Evolutionary conservation across 1,140 invertebrate genomes (phyloP), one percentile per base, ranked within the genome.

Genomic region (Drosophila tristis): DNA sequence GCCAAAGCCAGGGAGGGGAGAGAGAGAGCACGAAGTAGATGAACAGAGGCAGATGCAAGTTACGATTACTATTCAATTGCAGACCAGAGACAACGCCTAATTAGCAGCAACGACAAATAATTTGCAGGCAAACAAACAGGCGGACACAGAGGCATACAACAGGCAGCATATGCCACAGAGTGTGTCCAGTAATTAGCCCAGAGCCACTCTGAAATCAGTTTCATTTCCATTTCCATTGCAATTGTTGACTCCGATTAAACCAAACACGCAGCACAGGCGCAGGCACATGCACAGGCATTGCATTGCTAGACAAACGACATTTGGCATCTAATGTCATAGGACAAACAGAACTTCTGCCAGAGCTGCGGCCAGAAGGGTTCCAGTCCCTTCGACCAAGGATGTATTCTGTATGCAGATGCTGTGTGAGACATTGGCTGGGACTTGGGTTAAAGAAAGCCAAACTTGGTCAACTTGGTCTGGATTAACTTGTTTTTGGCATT

Each of bases 51-150:
- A 31, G 31, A 43, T 16, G 25, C 20, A 42, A 23, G 39, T 53
- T 57, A 58, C n/a, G 68, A 51, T 29, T 54, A 35, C 50, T 53
- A 73, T 62, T 79, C 48, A 74, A 74, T 62, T 59, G 51, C 31
- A 16, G n/a, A 20, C 47, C 3, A 23, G 43, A 45, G 42, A 58
- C 42, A 66, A 60, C 26, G 53, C 42, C 76, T 80, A 80, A 80
- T 80, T 79, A 79, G 55, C 70, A 74, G 63, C 59, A 68, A 66
- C 67, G 72, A 55, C 73, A 75, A 75, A 75, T 75, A 75, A 75
- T 75, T 75, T 66, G 26, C 51, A 43, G 62, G 44, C 50, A 45
- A 50, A 54, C 43, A 66, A 59, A 49, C 54, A 61, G 11, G 11
- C 11, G 11, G 9, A 39, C 11, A 13, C 2, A 9, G 7, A 58